Conservation (phyloP, 2,113 vertebrate species). For the Willisornis vidua region DNA sequence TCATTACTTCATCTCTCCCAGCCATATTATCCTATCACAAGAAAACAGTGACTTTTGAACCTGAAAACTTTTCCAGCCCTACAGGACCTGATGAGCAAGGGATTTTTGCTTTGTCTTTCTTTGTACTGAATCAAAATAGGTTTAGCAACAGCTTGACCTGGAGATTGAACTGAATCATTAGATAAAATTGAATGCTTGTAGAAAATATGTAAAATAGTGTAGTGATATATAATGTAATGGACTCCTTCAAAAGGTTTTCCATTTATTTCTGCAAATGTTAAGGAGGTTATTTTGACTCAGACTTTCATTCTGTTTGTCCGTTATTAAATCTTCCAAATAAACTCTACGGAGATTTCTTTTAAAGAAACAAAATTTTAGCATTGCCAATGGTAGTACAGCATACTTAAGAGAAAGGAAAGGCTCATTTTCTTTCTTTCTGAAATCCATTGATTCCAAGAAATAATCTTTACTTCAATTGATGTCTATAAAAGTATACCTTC, state of each 20-base stretch:
- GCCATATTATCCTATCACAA: not conserved
- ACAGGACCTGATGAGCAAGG: not conserved
- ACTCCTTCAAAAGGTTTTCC: not conserved
- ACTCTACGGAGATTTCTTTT: not conserved
- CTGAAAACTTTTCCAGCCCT: not conserved
- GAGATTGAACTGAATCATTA: not conserved
- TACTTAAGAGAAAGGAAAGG: not conserved
- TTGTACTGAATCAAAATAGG: not conserved
- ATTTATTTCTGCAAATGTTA: not conserved
- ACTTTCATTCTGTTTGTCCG: not conserved
- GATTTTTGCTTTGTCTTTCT: not conserved
- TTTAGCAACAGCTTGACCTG: conserved; percentile 15
- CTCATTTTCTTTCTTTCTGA: not conserved
- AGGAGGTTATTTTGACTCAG: not conserved
- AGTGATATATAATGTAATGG: not conserved
- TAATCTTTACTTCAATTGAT: not conserved
- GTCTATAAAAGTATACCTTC: not conserved
- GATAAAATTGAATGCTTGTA: conserved; percentile 4
- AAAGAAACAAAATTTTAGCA: not conserved
- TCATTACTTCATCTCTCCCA: not conserved
- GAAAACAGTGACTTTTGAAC: not conserved
- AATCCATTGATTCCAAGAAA: not conserved
- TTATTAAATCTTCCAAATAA: not conserved
- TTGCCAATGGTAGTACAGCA: not conserved
- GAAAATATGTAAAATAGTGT: not conserved